phyloP scores from a whole-genome alignment of 1,140 invertebrate species.

The Neuroterus valhalla region DNA sequence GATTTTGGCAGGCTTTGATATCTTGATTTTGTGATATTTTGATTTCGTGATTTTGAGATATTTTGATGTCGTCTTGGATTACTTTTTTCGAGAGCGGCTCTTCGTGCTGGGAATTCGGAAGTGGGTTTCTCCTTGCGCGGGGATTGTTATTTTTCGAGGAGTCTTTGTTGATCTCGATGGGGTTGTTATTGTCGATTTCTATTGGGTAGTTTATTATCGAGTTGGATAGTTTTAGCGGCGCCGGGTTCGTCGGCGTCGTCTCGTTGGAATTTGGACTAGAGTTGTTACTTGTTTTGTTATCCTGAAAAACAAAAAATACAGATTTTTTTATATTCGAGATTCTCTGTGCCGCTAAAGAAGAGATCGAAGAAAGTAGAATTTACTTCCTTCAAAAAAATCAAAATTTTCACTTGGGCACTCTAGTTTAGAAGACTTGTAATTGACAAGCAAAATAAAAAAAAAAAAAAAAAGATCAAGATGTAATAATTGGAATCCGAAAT shows the following conservation, averaged over 20 bases:
- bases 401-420: no score
- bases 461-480: no score
- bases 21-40: slow-evolving; percentile 7
- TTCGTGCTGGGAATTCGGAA: background rate
- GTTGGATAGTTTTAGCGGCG: slow-evolving; percentile 52
- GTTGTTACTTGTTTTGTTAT: slow-evolving; percentile 43
- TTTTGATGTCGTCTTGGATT: slow-evolving; percentile 39
- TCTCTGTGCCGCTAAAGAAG: background rate
- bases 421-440: no score
- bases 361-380: no score
- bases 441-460: no score
- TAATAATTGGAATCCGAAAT: no score
- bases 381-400: no score
- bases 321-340: background rate
- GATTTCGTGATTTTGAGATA: slow-evolving; percentile 21
- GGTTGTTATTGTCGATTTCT: slow-evolving; percentile 31
- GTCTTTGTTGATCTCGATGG: slow-evolving; percentile 47
- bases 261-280: slow-evolving; percentile 55
- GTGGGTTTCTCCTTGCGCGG: slow-evolving; percentile 7
- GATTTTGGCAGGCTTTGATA: background rate
- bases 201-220: slow-evolving; percentile 30
- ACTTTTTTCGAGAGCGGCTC: slow-evolving; percentile 34
- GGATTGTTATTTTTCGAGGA: slow-evolving; percentile 4
- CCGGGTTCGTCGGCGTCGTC: slow-evolving; percentile 40
- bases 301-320: background rate